Evolutionary conservation across 1,140 invertebrate species (phyloP), one percentile per base, ranked within the genome.

Genomic region (Drosophila lacteicornis): DNA sequence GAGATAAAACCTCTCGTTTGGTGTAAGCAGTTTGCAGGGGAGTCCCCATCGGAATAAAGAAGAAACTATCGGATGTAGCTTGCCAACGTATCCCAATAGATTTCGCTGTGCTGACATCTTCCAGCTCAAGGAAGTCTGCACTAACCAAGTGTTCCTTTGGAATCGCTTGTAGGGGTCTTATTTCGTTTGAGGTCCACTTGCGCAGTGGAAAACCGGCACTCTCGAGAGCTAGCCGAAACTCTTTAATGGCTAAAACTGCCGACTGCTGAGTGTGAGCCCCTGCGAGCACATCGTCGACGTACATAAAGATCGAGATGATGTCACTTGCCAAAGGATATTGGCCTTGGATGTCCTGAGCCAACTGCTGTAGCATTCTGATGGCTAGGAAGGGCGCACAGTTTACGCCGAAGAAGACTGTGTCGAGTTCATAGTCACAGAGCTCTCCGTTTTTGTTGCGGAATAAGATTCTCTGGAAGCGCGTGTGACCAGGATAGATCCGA

Each of bases 51-150:
- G n/a, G 7, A 25, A 46, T 3, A 15, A 47, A 59, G 9, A 47
- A 19, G 13, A 59, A 47, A 33, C 57, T 59, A 22, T 59, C 12
- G 2, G 17, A 47, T 7, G 57, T 59, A 7, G 17, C 27, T 27
- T 66, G 62, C 42, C 42, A 66, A n/a, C 51, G 62, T 11, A 57
- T 66, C 8, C 62, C 42, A 4, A 66, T 12, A 36, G 51, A 38
- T 19, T 47, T 33, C 4, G 43, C n/a, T 1, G 3, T 47, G 4
- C 30, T 47, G 3, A 17, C 45, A 4, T 30, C 25, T 17, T 51
- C 49, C 2, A 17, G n/a, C 25, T 51, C 2, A n/a, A 17, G 25
- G 9, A 22, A 33, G 42, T 47, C 43, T 4, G 17, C 11, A 46
- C 25, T 15, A 5, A 47, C 8, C 15, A 30, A 13, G n/a, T 60